Evolutionary conservation across 1,140 invertebrate genomes (phyloP).

Genomic region (Lysiphlebus fabarum): DNA sequence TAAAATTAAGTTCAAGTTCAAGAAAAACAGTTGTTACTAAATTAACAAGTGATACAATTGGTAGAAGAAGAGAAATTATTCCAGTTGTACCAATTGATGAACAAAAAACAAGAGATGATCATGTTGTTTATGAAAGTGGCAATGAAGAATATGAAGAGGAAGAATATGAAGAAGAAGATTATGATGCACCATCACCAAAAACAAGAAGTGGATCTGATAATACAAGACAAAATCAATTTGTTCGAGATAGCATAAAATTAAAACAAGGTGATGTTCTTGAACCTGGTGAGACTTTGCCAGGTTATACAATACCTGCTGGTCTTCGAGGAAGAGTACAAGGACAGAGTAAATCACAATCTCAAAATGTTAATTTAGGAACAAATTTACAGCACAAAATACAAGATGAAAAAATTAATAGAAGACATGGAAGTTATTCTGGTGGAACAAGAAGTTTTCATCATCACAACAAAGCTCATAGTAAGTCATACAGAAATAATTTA

Average conservation of each 20-base stretch:
- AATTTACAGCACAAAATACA: constrained; percentile 20
- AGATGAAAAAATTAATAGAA: constrained; percentile 34
- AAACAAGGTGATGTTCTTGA: constrained; percentile 58
- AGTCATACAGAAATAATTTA: constrained; percentile 2
- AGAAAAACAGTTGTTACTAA: constrained; percentile 30
- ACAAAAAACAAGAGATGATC: background rate
- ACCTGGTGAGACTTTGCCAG: constrained; percentile 61
- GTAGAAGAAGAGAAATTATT: background rate
- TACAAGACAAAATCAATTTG: constrained; percentile 19
- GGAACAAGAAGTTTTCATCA: background rate
- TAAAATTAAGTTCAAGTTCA: constrained; percentile 43
- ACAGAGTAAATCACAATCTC: constrained; percentile 61
- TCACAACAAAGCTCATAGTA: constrained; percentile 21
- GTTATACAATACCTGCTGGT: constrained; percentile 65
- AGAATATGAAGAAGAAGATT: constrained; percentile 45
- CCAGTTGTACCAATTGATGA: no score
- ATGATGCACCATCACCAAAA: background rate
- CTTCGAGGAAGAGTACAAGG: constrained; percentile 64
- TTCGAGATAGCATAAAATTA: constrained; percentile 35
- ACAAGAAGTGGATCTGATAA: constrained; percentile 12
- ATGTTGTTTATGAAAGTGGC: constrained; percentile 23
- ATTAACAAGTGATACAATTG: constrained; percentile 2
- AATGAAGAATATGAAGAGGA: constrained; percentile 45
- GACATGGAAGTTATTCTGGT: constrained; percentile 19
- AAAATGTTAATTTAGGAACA: constrained; percentile 61